These are phyloP conservation scores for Trichogramma dendrolimi DNA, from an alignment of 2,888 invertebrate species.

Conservation along the genomic window DNA sequence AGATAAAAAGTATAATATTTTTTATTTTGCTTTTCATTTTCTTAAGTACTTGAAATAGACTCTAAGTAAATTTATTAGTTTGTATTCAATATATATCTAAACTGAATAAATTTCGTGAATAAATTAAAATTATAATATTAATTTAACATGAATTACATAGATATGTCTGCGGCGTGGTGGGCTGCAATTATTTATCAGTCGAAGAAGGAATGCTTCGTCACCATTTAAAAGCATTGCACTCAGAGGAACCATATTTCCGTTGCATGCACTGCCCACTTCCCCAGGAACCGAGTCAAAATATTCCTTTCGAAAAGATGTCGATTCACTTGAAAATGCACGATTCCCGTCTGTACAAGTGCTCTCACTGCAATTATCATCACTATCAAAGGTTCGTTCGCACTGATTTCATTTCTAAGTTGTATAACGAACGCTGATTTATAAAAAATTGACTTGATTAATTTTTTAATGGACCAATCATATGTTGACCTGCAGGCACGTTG, in stretches of 20 bases:
- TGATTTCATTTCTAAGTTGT: background rate
- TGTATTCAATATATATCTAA: background rate
- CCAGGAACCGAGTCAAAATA: constrained; percentile 37
- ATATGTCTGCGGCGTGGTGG: constrained; percentile 68
- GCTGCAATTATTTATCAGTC: constrained; percentile 68
- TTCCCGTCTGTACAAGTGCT: constrained; percentile 67
- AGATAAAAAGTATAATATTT: background rate
- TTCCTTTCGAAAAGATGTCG: constrained; percentile 62
- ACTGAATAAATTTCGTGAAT: background rate
- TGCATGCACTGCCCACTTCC: constrained; percentile 71
- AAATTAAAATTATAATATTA: background rate
- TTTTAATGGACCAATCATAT: background rate
- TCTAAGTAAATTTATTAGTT: too few species aligned
- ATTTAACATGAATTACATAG: constrained; percentile 45
- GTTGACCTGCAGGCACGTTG: constrained; percentile 45
- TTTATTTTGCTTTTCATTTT: background rate
- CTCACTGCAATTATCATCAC: constrained; percentile 65
- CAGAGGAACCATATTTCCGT: constrained; percentile 58
- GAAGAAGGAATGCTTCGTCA: constrained; percentile 68
- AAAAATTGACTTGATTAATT: background rate
- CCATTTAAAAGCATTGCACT: constrained; percentile 71
- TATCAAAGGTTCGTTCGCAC: constrained; percentile 53
- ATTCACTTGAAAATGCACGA: constrained; percentile 76
- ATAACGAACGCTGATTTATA: background rate
- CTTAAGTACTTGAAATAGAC: background rate